Evolutionary conservation across 35 echinoderm and acorn worm genomes (phyloP), one percentile per base, ranked within the genome.

Genomic region (Apostichopus japonicus): DNA sequence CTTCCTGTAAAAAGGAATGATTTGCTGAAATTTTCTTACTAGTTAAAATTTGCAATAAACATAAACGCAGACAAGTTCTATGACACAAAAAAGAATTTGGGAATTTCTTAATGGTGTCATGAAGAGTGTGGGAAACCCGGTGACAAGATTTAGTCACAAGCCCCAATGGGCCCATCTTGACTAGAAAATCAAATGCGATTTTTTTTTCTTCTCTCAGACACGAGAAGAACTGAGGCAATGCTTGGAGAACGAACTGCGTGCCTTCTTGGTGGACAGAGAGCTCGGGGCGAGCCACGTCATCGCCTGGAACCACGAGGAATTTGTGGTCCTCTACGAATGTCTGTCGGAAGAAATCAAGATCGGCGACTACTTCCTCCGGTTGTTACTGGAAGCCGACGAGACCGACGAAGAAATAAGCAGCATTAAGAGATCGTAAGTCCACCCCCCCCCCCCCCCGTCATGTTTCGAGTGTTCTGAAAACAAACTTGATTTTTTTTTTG

Each of bases 281-380:
- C 94, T 99, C 57, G 93, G 97, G 21, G 90, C 93, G 2, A 95
- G 90, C 62, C 93, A 95, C 83, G 90, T 94, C n/a, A 99, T 99
- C 52, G 94, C 97, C 6, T 99, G 97, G 97, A 99, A 99, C 82
- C 97, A 99, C 78, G 92, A 90, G 5, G 97, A 99, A 84, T 99
- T 99, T 99, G 97, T 96, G 72, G 97, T 99, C 4, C 91, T 27
- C 10, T 99, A 99, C 72, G 94, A 94, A 58, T 99, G 97, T 52
- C 92, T 99, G 1, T 80, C 97, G 23, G 97, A 99, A 11, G 97
- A 99, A 77, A 96, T 99, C 83, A 99, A 99, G 93, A 99, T 99
- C 72, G 97, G 97, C 4, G 97, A 99, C 79, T 99, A 99, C 92
- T 99, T 96, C 83, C 75, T 99, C 23, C 90, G 97, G 88, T 84